Conservation (phyloP, 2,797 vertebrate species). For the Gallinago solitaria region DNA sequence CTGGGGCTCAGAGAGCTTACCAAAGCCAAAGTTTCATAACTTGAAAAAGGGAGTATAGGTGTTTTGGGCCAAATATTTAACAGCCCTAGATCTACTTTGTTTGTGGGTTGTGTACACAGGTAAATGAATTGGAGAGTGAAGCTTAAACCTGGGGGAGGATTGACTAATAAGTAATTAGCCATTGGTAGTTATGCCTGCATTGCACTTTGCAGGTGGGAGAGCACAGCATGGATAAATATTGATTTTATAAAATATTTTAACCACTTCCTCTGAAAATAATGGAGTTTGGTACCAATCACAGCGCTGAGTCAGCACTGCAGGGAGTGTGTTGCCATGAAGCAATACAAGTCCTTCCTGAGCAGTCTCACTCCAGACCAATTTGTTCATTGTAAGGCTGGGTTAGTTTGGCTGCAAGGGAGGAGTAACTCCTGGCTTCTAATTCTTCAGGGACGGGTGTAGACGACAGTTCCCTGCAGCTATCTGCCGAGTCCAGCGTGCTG, state of each 20-base stretch:
- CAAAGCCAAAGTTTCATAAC: not conserved
- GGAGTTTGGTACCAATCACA: not conserved
- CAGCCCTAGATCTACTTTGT: not conserved
- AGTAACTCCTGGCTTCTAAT: not conserved
- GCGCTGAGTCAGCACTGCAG: not conserved
- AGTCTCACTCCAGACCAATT: not conserved
- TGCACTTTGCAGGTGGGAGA: not conserved
- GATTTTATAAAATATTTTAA: not conserved
- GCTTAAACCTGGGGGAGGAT: not conserved
- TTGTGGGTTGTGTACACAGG: not conserved
- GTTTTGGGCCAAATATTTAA: not conserved
- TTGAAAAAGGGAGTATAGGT: not conserved
- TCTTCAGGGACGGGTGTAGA: not conserved
- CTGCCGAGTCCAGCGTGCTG: not conserved
- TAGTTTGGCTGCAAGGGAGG: not conserved
- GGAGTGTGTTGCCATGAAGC: fast-evolving
- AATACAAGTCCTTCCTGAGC: not conserved
- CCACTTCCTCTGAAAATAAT: not conserved
- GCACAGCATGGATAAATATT: not conserved
- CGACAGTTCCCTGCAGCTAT: not conserved
- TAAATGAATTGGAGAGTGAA: not conserved
- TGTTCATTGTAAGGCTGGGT: not conserved
- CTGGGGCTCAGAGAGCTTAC: not conserved
- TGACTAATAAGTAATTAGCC: not conserved
- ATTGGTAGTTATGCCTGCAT: not conserved